Evolutionary conservation across 2,888 invertebrate species (phyloP).

Genomic region (Ecliptopera silaceata): DNA sequence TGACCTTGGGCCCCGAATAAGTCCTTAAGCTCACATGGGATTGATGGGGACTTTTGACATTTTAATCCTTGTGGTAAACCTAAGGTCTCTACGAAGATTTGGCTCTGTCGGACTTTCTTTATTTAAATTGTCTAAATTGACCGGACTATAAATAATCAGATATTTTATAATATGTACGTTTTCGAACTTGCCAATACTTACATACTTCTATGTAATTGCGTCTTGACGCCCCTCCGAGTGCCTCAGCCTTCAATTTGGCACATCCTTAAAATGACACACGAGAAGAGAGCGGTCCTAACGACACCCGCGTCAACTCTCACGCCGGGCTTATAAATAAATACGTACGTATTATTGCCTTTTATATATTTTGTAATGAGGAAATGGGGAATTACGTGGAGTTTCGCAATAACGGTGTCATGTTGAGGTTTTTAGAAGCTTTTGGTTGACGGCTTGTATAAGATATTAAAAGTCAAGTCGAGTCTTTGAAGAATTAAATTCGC

Average conservation of each 20-base stretch:
- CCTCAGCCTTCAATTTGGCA: slow-evolving; percentile 81
- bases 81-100: too few relatives aligned
- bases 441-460: background rate
- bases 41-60: too few relatives aligned
- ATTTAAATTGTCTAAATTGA: too few relatives aligned
- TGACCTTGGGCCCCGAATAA: too few relatives aligned
- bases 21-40: too few relatives aligned
- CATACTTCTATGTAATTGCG: slow-evolving; percentile 26
- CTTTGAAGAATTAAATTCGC: background rate
- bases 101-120: too few relatives aligned
- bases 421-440: slow-evolving; percentile 3
- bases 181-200: too few relatives aligned
- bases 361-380: slow-evolving; percentile 40
- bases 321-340: slow-evolving; percentile 61
- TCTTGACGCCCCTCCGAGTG: slow-evolving; percentile 71
- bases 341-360: slow-evolving; percentile 49
- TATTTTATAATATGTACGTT: too few relatives aligned
- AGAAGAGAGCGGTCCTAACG: slow-evolving; percentile 77
- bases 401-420: slow-evolving; percentile 25
- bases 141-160: too few relatives aligned
- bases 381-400: slow-evolving; percentile 29
- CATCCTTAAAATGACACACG: slow-evolving; percentile 84
- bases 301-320: slow-evolving; percentile 66
- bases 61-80: too few relatives aligned
- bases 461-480: background rate